Evolutionary conservation across 2,797 vertebrate genomes (phyloP).

Genomic region (Okamejei kenojei): DNA sequence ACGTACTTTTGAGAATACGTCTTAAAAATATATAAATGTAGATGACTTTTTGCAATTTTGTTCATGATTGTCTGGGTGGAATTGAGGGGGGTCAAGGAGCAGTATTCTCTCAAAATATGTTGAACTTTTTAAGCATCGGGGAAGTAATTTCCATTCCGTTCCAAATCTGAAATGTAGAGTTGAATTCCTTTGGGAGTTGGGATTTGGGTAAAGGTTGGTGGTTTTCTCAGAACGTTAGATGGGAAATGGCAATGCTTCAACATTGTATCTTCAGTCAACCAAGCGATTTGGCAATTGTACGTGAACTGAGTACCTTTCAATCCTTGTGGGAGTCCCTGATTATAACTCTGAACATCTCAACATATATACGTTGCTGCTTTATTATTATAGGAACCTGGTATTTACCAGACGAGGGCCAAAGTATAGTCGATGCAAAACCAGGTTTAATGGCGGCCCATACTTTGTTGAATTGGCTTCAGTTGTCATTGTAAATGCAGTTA

Average conservation of each 20-base stretch:
- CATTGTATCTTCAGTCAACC: not conserved
- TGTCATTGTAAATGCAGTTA: no score
- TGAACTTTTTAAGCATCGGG: not conserved
- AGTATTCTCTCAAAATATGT: not conserved
- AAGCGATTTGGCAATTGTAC: not conserved
- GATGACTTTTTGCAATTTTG: not conserved
- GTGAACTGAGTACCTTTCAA: not conserved
- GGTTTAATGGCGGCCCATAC: no score
- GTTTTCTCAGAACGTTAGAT: not conserved
- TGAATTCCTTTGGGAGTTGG: not conserved
- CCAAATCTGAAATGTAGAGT: not conserved
- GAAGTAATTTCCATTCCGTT: not conserved
- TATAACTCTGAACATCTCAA: not conserved
- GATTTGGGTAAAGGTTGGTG: no score
- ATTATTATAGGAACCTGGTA: not conserved
- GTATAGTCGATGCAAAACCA: no score
- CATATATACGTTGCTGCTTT: not conserved
- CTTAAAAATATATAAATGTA: not conserved
- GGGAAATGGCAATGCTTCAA: not conserved
- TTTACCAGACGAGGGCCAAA: not conserved
- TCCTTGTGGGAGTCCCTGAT: not conserved
- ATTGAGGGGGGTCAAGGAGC: not conserved
- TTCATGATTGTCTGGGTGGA: not conserved
- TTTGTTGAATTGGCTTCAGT: no score
- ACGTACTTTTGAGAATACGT: not conserved